A percentile compares a stretch with the other conserved stretches of the same genome.
phyloP scores from a whole-genome alignment of 2,888 invertebrate species.

The Malthinus flaveolus region DNA sequence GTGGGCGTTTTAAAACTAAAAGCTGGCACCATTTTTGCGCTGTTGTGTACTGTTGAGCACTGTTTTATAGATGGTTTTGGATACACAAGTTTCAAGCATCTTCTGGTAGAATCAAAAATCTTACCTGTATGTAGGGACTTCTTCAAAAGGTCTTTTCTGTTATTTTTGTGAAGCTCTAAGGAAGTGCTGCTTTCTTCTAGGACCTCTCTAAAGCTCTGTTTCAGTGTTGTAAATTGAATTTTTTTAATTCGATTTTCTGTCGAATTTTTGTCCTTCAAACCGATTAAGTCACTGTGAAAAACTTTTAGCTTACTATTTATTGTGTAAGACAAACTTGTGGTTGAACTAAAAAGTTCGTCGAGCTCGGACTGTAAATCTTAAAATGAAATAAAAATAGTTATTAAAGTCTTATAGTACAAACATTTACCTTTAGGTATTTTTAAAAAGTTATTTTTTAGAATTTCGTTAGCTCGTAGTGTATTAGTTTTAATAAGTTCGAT shows the following conservation, averaged over 20 bases:
- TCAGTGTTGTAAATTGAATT: conserved; percentile 55
- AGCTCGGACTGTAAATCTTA: conserved; percentile 65
- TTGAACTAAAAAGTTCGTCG: conserved; percentile 60
- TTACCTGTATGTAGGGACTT: conserved; percentile 60
- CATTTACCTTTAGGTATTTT: conserved; percentile 25
- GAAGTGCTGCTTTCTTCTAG: conserved; percentile 57
- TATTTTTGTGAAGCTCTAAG: conserved; percentile 57
- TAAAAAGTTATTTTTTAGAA: conserved; percentile 19
- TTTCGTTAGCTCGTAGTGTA: conserved; percentile 49
- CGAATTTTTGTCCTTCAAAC: conserved; percentile 31
- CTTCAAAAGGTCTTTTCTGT: conserved; percentile 57
- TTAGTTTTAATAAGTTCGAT: conserved; percentile 57
- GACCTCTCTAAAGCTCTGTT: conserved; percentile 54
- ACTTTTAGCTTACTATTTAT: conserved; percentile 61
- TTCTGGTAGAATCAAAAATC: conserved; percentile 26
- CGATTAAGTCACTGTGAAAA: conserved; percentile 49
- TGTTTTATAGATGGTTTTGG: not conserved
- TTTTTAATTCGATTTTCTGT: conserved; percentile 54
- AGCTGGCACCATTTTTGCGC: not conserved
- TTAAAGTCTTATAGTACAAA: not conserved
- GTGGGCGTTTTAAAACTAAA: too few relatives aligned
- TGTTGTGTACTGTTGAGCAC: not conserved
- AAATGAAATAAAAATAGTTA: too few relatives aligned
- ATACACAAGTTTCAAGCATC: too few relatives aligned
- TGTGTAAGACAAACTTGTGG: conserved; percentile 58